Percentiles rank a stretch among this genome's conserved stretches.
These are phyloP conservation scores for Eriosoma lanigerum DNA, from an alignment of 1,140 invertebrate species.

Conservation along the genomic window DNA sequence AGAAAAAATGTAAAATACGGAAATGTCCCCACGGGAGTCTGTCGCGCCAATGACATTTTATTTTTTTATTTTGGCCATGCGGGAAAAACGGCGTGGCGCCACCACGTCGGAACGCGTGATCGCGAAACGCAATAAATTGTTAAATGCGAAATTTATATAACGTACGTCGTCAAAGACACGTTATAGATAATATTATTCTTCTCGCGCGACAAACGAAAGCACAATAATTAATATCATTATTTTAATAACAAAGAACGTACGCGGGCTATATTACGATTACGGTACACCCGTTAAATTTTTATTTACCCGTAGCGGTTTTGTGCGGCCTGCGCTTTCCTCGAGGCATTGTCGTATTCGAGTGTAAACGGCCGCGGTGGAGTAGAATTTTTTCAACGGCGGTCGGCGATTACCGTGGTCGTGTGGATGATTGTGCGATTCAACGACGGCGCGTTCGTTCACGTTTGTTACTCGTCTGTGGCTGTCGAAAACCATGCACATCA, in stretches of 20 bases:
- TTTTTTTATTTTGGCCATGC: constrained; percentile 22
- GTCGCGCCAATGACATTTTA: not conserved
- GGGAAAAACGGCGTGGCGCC: constrained; percentile 33
- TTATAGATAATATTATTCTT: too few relatives aligned
- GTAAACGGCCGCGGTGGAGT: not conserved
- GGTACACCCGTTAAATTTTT: too few relatives aligned
- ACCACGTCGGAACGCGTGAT: not conserved
- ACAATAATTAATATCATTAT: not conserved
- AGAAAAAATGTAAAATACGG: too few relatives aligned
- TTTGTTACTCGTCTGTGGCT: not conserved
- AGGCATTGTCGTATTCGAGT: constrained; percentile 43
- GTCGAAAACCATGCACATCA: constrained; percentile 48
- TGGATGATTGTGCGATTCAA: not conserved
- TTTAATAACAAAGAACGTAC: too few relatives aligned
- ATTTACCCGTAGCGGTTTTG: constrained; percentile 17
- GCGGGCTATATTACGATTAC: too few relatives aligned
- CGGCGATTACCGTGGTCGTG: not conserved
- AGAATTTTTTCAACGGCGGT: constrained; percentile 21
- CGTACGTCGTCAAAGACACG: too few relatives aligned
- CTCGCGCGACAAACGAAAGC: not conserved
- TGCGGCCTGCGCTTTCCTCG: constrained; percentile 40
- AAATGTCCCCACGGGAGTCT: too few relatives aligned
- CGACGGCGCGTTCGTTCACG: constrained; percentile 9
- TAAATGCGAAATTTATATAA: too few relatives aligned
- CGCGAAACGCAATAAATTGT: not conserved